Evolutionary conservation across 2,797 vertebrate species (phyloP).

Genomic region (Lacerta agilis): DNA sequence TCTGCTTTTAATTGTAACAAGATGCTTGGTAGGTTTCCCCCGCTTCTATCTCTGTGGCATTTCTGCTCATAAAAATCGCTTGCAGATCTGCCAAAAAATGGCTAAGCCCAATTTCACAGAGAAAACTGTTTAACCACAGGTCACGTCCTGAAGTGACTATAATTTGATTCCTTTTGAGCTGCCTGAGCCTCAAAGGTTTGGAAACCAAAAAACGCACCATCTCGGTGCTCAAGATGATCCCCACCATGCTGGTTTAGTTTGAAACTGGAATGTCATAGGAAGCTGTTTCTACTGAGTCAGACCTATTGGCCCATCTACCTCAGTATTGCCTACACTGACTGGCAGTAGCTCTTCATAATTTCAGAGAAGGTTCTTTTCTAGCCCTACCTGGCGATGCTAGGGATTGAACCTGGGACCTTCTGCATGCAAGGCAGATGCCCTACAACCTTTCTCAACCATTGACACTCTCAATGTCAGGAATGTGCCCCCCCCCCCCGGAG

Average conservation of each 20-base stretch:
- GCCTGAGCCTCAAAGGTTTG: background rate
- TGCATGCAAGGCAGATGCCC: background rate
- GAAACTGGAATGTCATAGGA: background rate
- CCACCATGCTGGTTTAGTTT: background rate
- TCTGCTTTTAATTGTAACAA: conserved; percentile 30
- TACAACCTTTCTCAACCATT: no score
- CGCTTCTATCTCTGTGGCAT: background rate
- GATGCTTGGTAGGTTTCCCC: background rate
- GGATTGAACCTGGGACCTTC: no score
- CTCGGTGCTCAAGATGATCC: background rate
- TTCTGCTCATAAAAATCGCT: background rate
- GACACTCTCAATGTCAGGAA: no score
- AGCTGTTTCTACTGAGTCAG: no score
- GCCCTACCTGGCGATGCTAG: no score
- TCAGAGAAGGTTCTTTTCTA: no score
- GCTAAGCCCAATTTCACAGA: background rate
- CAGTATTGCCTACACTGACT: no score
- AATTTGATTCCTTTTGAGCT: conserved; percentile 8
- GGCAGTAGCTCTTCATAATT: no score
- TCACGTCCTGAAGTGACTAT: background rate
- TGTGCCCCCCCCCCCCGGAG: no score
- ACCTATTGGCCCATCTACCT: background rate
- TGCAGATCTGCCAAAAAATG: conserved; percentile 10
- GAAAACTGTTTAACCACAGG: conserved; percentile 21
- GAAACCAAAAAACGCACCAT: background rate